Conservation (phyloP, 92 coral and sea anemone species). For the Epizoanthus scotinus region DNA sequence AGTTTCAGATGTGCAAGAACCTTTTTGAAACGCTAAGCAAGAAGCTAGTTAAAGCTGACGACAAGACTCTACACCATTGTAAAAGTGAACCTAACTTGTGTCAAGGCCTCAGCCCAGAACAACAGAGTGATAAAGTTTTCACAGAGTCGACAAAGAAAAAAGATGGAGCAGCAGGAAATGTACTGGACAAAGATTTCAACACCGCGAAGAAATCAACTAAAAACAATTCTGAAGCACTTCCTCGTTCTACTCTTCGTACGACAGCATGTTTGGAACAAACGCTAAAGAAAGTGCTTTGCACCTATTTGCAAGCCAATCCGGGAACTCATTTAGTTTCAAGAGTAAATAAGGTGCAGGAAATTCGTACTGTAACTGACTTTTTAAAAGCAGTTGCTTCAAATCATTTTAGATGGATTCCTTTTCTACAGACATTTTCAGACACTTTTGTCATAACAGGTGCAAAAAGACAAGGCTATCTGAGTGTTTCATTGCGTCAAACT, state of each 20-base stretch:
- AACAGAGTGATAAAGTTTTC: no score
- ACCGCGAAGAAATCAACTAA: not conserved
- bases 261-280: not conserved
- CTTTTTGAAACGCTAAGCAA: no score
- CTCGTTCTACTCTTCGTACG: no score
- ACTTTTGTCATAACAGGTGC: slow-evolving; percentile 3
- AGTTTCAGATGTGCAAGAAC: no score
- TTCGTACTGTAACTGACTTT: not conserved
- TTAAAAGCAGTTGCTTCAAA: not conserved
- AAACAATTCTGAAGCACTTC: no score
- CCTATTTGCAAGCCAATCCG: not conserved
- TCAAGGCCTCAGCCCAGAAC: no score
- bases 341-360: not conserved
- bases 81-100: no score
- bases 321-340: not conserved
- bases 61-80: no score
- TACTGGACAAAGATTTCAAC: not conserved
- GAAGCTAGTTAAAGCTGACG: no score
- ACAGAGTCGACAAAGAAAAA: no score
- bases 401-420: not conserved
- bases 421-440: not conserved
- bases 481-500: slow-evolving; percentile 10
- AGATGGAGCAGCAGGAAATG: no score
- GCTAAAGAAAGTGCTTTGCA: not conserved
- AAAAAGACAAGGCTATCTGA: not conserved